Evolutionary conservation across 2,888 invertebrate genomes (phyloP), one percentile per base, ranked within the genome.

Genomic region (Dicycla oo): DNA sequence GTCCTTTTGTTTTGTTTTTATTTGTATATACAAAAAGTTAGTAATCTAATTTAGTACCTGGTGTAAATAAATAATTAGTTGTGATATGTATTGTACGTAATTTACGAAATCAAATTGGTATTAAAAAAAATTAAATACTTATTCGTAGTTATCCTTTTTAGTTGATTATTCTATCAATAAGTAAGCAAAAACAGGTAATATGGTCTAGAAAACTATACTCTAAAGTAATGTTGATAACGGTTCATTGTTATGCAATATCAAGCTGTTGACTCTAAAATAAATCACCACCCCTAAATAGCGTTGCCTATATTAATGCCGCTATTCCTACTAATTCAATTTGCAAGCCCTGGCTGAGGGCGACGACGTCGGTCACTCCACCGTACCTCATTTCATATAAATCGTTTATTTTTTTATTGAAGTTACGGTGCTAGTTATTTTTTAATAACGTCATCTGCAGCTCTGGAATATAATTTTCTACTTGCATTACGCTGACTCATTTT

Each of bases 301-400:
- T 56, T 61, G 20, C 1, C 43, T 26, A 26, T 61, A 75, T 69
- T 69, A 61, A 20, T 30, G 3, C 13, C 20, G 45, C 62, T 70
- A 77, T 71, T 51, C 38, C 30, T 43, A 34, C 6, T 75, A 45
- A 75, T 63, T 70, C 18, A 57, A 63, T 75, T 62, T 53, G 30
- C 23, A 43, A 62, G 38, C 8, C 43, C 30, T 43, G n/a, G n/a
- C 20, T 57, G 71, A 34, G 23, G 26, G 49, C 57, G 45, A n/a
- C 40, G 69, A 34, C 40, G 58, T 60, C 18, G 47, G 47, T n/a
- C 38, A 45, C 30, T 23, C 38, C 34, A 40, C 49, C 49, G 30
- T 43, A 13, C 45, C 45, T 47, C 18, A 78, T 71, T 64, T 58
- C 26, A 72, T 66, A 38, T 34, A 34, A 49, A 34, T 49, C 13